Conservation (phyloP, 2,888 invertebrate species). For the Mimas tiliae region DNA sequence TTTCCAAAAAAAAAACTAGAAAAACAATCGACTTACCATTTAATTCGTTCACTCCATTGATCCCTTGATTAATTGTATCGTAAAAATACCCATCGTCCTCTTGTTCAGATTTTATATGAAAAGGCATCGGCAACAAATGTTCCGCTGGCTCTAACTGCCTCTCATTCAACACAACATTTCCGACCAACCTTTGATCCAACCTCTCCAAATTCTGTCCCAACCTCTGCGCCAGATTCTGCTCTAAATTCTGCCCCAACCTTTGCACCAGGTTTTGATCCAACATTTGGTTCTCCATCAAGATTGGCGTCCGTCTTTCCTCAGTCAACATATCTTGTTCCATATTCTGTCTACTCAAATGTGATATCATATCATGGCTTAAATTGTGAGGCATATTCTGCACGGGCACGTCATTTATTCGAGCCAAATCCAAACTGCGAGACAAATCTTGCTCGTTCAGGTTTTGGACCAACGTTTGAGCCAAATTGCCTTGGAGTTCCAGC, state of each 20-base stretch:
- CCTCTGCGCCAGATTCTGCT: constrained; percentile 34
- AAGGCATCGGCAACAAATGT: constrained; percentile 64
- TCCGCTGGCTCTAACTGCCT: constrained; percentile 55
- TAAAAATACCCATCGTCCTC: constrained; percentile 77
- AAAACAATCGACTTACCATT: constrained; percentile 70
- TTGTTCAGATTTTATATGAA: constrained; percentile 74
- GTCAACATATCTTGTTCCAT: constrained; percentile 55
- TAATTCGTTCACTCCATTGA: constrained; percentile 51
- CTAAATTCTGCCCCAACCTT: constrained; percentile 33
- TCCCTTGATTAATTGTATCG: constrained; percentile 61
- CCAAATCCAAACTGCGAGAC: constrained; percentile 47
- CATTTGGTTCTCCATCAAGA: constrained; percentile 34
- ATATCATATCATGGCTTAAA: constrained; percentile 60
- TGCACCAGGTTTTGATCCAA: constrained; percentile 32
- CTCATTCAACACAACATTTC: constrained; percentile 43
- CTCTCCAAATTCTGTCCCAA: constrained; percentile 39
- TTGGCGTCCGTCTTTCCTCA: constrained; percentile 45
- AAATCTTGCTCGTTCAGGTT: constrained; percentile 62
- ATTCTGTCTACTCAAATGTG: constrained; percentile 58
- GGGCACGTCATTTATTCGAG: constrained; percentile 37
- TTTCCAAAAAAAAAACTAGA: not conserved
- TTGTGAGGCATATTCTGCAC: constrained; percentile 44
- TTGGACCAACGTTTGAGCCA: constrained; percentile 55
- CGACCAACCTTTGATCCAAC: constrained; percentile 42
- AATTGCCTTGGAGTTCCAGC: constrained; percentile 59